Evolutionary conservation across 2,797 vertebrate species (phyloP).

Genomic region (Gymnoscopelus braueri): DNA sequence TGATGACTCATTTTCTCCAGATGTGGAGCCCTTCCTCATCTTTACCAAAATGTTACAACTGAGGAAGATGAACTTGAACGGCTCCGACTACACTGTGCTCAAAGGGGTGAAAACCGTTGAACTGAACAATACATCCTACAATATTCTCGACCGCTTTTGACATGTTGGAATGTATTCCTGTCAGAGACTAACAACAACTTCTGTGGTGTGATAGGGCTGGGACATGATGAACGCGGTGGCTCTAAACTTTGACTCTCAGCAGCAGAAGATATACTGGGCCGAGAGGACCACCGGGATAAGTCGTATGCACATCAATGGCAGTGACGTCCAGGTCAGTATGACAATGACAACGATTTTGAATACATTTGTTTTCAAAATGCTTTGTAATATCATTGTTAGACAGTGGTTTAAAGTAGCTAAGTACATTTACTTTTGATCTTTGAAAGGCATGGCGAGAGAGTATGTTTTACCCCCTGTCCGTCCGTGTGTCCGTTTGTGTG

Average conservation of each 20-base stretch:
- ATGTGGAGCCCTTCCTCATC: conserved; percentile 95
- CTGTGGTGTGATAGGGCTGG: conserved; percentile 84
- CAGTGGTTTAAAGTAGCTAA: too few species aligned
- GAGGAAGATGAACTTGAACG: conserved; percentile 74
- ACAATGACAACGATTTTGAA: too few species aligned
- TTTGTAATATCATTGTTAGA: too few species aligned
- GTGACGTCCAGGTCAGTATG: conserved; percentile 89
- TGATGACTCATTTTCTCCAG: conserved; percentile 58
- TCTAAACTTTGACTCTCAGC: conserved; percentile 94
- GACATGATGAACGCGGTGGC: conserved; percentile 91
- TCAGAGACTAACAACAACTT: conserved; percentile 8
- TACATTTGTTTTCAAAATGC: too few species aligned
- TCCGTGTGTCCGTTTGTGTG: too few species aligned
- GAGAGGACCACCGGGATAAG: conserved; percentile 95
- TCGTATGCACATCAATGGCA: conserved; percentile 80
- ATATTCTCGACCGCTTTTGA: background rate
- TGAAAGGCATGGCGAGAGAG: too few species aligned
- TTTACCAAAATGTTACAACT: conserved; percentile 99
- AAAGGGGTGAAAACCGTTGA: conserved; percentile 79
- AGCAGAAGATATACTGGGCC: conserved; percentile 99
- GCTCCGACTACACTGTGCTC: conserved; percentile 76
- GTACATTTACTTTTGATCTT: too few species aligned
- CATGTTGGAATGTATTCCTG: too few species aligned
- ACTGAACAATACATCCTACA: background rate
- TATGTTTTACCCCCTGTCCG: too few species aligned